These are phyloP conservation scores for Boleophthalmus pectinirostris DNA, from an alignment of 2,113 vertebrate species.

Conservation along the genomic window DNA sequence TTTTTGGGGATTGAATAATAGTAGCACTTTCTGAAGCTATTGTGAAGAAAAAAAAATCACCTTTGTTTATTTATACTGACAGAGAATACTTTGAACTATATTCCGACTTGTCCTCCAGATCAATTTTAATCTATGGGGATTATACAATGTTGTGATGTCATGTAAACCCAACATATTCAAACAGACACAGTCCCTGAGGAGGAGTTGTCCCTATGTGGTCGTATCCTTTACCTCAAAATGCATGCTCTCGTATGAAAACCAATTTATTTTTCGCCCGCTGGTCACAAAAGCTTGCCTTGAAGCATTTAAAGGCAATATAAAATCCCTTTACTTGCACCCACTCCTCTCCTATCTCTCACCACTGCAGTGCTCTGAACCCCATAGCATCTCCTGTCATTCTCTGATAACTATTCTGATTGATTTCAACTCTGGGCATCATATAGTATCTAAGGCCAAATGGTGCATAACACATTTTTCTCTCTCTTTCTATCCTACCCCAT, in stretches of 20 bases:
- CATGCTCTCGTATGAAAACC: conserved; percentile 49
- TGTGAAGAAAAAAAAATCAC: no score
- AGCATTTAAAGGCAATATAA: conserved; percentile 47
- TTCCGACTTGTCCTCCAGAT: no score
- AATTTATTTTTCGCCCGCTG: conserved; percentile 50
- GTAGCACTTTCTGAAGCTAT: no score
- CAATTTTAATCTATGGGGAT: no score
- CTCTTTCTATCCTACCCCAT: conserved; percentile 4
- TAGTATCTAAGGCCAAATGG: conserved; percentile 49
- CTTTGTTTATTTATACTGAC: no score
- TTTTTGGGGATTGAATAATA: no score
- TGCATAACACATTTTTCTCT: conserved; percentile 52
- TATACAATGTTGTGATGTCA: no score
- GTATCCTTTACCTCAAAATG: conserved; percentile 37
- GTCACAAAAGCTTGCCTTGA: conserved; percentile 34
- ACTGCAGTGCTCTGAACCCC: conserved; percentile 21
- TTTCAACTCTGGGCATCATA: conserved; percentile 44
- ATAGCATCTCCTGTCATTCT: conserved; percentile 34
- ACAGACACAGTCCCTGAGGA: conserved; percentile 20
- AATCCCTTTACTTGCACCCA: conserved; percentile 57
- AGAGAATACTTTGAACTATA: no score
- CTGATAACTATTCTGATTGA: conserved; percentile 53
- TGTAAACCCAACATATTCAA: conserved; percentile 1
- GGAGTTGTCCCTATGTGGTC: conserved; percentile 32
- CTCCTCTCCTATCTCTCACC: conserved; percentile 33